These are phyloP conservation scores for Heteronetta atricapilla DNA, from an alignment of 2,113 vertebrate genomes.

Conservation along the genomic window DNA sequence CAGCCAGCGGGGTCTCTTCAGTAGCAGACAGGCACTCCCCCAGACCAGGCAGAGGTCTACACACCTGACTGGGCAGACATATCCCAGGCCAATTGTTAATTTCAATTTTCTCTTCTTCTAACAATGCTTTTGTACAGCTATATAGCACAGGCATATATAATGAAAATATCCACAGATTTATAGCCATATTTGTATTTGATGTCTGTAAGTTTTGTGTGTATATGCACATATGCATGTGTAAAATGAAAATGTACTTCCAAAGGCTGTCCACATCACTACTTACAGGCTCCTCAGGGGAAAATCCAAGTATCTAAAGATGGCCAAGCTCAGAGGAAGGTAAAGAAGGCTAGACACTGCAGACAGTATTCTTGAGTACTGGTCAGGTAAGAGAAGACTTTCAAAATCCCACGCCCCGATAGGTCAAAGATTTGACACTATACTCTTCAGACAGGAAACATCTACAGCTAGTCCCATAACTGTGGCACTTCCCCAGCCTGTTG, in stretches of 20 bases:
- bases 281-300: neutral
- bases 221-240: rapidly evolving
- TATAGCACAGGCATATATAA: rapidly evolving
- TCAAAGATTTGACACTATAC: neutral
- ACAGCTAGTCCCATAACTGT: neutral
- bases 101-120: neutral
- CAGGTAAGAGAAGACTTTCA: neutral
- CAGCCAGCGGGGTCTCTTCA: neutral
- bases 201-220: rapidly evolving
- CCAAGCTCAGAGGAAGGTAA: neutral
- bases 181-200: rapidly evolving
- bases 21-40: rapidly evolving
- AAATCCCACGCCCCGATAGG: rapidly evolving
- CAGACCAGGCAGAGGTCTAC: no score
- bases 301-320: neutral
- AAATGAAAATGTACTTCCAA: rapidly evolving
- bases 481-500: neutral
- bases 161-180: rapidly evolving
- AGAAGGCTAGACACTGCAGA: neutral
- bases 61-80: rapidly evolving
- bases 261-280: neutral
- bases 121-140: rapidly evolving
- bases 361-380: rapidly evolving
- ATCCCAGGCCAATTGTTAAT: rapidly evolving
- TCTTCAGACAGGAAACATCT: neutral